These are phyloP conservation scores for Megatriorchis doriae DNA, from an alignment of 2,113 vertebrate species.

Conservation along the genomic window DNA sequence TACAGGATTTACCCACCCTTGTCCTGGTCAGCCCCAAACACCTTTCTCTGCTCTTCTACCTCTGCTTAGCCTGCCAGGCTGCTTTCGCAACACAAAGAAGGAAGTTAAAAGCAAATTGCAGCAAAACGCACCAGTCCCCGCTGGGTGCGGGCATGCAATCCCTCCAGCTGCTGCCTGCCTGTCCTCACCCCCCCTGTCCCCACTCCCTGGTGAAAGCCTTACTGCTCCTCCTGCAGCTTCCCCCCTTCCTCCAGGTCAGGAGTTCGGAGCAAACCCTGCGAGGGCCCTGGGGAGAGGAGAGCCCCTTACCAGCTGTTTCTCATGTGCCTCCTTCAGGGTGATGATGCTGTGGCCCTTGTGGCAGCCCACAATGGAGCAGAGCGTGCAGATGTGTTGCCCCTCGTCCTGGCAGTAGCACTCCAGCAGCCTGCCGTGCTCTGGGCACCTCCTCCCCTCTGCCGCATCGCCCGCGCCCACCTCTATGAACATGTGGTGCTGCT, in stretches of 20 bases:
- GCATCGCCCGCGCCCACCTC: slow-evolving; percentile 52
- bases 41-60: not conserved
- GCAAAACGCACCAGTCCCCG: accelerated
- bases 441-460: slow-evolving; percentile 75
- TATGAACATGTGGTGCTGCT: slow-evolving; percentile 74
- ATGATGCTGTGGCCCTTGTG: slow-evolving; percentile 68
- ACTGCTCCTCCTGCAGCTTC: not conserved
- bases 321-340: not conserved
- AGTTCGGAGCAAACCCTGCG: not conserved
- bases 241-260: not conserved
- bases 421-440: slow-evolving; percentile 77
- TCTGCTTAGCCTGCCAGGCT: not conserved
- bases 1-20: not conserved
- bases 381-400: slow-evolving; percentile 70
- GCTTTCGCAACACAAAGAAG: not conserved
- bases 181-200: accelerated
- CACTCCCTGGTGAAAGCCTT: accelerated
- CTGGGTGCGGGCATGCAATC: accelerated
- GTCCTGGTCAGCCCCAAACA: not conserved
- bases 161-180: not conserved
- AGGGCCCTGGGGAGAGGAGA: accelerated
- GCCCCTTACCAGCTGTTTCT: not conserved
- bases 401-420: slow-evolving; percentile 79
- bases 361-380: slow-evolving; percentile 57
- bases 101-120: not conserved